Evolutionary conservation across 2,888 invertebrate genomes (phyloP), one percentile per base, ranked within the genome.

Genomic region (Lapara coniferarum): DNA sequence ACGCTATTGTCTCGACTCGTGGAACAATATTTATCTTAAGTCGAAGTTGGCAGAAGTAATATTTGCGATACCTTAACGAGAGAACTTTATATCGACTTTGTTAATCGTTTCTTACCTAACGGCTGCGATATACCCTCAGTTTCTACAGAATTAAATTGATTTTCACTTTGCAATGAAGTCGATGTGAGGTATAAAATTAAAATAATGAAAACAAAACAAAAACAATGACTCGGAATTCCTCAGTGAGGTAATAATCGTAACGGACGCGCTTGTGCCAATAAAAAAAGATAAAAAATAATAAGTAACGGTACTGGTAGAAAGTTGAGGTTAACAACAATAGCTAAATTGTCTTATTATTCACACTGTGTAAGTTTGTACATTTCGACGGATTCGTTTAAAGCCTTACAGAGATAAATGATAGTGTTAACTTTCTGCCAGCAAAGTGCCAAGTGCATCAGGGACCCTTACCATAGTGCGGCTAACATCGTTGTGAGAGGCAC

Each of bases 401-500:
- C n/a, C 13, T n/a, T 19, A 8, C 7, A 69, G 69, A 76, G 67
- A 72, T 67, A 71, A 53, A 59, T 69, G 68, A 68, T 69, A 69
- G 71, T 70, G 68, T 69, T 74, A 79, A 84, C 82, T 86, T 84
- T 85, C 81, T 83, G 82, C 81, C 82, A 85, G 84, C 78, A 86
- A 83, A 78, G 73, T 81, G 81, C 77, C 79, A 79, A 79, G 78
- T 81, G 77, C 78, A 74, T 74, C 80, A 84, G 83, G 85, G 85
- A 81, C 89, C 92, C 93, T 93, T 93, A 93, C 93, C 93, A 85
- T 91, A 87, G 87, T 87, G 89, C 88, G 90, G 92, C 88, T 94
- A 94, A 89, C 94, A 94, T 87, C 94, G 92, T 90, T 94, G 94
- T 83, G 94, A 94, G 89, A 94, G 93, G 92, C 94, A 94, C 90